Percentiles rank a stretch among this genome's conserved stretches.
Evolutionary conservation across 2,113 vertebrate genomes (phyloP).

Genomic region (Zosterops pallidus): DNA sequence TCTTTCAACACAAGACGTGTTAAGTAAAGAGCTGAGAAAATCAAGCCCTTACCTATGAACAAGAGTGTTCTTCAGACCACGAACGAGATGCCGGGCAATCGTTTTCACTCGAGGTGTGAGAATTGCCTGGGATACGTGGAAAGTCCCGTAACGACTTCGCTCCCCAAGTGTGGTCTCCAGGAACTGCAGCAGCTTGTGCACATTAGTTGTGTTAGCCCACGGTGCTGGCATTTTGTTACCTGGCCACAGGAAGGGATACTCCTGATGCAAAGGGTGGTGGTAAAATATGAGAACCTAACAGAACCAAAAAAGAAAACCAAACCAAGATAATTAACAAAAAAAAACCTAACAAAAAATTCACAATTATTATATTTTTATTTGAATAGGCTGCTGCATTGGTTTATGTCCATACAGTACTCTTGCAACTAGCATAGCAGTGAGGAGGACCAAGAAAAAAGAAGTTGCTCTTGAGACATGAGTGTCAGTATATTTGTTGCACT

Average conservation of each 20-base stretch:
- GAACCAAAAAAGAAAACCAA: not conserved
- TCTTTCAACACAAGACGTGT: not conserved
- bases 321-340: not conserved
- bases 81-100: slow-evolving; percentile 84
- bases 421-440: not conserved
- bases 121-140: slow-evolving; percentile 97
- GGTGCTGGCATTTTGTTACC: slow-evolving; percentile 94
- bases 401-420: not conserved
- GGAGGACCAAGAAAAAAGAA: not conserved
- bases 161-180: slow-evolving; percentile 90
- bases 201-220: slow-evolving; percentile 95
- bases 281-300: slow-evolving; percentile 93
- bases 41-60: slow-evolving; percentile 84
- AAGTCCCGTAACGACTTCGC: slow-evolving; percentile 81
- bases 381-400: not conserved
- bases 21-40: not conserved
- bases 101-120: slow-evolving; percentile 90
- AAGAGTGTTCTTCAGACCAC: slow-evolving; percentile 89
- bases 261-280: slow-evolving; percentile 81
- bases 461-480: not conserved
- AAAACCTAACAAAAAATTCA: not conserved
- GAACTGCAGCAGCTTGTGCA: slow-evolving; percentile 88
- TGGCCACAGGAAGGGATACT: slow-evolving; percentile 85
- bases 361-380: not conserved
- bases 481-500: not conserved